phyloP scores from a whole-genome alignment of 2,113 vertebrate species.

The Calidris pugnax region DNA sequence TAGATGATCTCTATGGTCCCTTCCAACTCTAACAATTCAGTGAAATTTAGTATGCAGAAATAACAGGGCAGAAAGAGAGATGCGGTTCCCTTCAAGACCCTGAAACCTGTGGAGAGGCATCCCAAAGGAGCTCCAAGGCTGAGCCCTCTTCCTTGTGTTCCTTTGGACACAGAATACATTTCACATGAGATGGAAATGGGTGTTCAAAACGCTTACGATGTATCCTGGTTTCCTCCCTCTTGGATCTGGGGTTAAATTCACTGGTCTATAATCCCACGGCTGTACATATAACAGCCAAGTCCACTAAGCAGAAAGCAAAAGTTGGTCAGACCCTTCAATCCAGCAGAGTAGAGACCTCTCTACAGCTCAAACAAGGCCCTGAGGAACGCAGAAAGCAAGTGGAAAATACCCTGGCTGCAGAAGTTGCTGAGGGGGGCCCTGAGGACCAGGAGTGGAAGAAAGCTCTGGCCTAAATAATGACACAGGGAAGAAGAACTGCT shows the following conservation, averaged over 20 bases:
- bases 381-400: neutral
- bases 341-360: neutral
- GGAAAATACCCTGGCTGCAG: neutral
- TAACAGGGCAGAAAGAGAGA: neutral
- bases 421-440: neutral
- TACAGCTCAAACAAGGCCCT: neutral
- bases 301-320: neutral
- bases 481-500: neutral
- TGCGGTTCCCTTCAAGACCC: neutral
- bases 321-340: neutral
- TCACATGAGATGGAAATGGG: neutral
- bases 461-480: neutral
- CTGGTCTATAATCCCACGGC: neutral
- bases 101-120: neutral
- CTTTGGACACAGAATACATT: neutral
- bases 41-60: constrained; percentile 1
- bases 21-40: no score
- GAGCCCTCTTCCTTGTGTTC: neutral
- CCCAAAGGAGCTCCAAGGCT: neutral
- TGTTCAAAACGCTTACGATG: neutral
- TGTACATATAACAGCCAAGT: neutral
- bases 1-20: no score
- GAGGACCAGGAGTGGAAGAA: neutral
- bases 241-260: neutral
- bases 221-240: neutral